Evolutionary conservation across 2,113 vertebrate genomes (phyloP).

Genomic region (Percina caprodes): DNA sequence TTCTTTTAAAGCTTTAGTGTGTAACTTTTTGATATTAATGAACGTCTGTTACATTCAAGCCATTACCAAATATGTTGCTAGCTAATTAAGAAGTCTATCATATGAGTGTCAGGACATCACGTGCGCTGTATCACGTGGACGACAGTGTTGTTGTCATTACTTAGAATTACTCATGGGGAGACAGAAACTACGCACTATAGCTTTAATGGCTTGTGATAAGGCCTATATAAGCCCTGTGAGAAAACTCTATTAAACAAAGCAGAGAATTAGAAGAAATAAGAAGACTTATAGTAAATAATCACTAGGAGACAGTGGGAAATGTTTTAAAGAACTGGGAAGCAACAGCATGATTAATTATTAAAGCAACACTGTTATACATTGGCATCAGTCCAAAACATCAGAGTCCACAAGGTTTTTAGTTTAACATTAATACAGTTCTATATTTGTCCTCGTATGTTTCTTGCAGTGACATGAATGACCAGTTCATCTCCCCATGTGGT

Average conservation of each 20-base stretch:
- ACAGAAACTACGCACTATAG: too few species aligned
- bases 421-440: background rate
- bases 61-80: too few species aligned
- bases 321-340: background rate
- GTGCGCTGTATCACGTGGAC: too few species aligned
- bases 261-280: background rate
- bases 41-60: too few species aligned
- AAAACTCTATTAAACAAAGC: background rate
- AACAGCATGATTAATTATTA: background rate
- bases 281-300: background rate
- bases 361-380: background rate
- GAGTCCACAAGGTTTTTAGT: background rate
- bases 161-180: too few species aligned
- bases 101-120: too few species aligned
- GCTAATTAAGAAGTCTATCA: too few species aligned
- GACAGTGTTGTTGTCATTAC: too few species aligned
- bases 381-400: background rate
- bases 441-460: conserved; percentile 6
- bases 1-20: background rate
- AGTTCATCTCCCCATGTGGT: conserved; percentile 90
- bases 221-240: background rate
- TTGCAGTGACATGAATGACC: conserved; percentile 86
- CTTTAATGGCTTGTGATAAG: background rate
- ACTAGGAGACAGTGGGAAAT: background rate
- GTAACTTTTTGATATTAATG: too few species aligned